Evolutionary conservation across 2,888 invertebrate species (phyloP).

Genomic region (Salticus scenicus): DNA sequence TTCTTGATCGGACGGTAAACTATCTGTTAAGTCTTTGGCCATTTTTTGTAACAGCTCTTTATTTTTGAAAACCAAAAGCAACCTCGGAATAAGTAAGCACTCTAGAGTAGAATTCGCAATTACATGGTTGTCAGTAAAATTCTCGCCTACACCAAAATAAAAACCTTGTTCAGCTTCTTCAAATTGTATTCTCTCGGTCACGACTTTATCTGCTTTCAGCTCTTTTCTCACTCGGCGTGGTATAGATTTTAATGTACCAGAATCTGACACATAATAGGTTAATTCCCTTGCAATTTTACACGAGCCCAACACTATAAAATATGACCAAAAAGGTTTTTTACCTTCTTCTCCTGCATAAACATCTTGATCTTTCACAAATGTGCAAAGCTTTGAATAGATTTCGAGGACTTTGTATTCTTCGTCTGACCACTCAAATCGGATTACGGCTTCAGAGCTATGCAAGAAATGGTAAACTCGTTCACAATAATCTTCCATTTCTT

Average conservation of each 20-base stretch:
- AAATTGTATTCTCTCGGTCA: slow-evolving; percentile 34
- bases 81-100: slow-evolving; percentile 20
- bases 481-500: background rate
- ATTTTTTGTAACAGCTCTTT: slow-evolving; percentile 23
- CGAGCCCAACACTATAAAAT: slow-evolving; percentile 25
- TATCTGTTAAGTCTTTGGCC: slow-evolving; percentile 6
- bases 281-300: slow-evolving; percentile 31
- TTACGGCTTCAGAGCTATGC: background rate
- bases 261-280: background rate
- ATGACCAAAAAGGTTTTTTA: slow-evolving; percentile 24
- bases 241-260: background rate
- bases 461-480: background rate
- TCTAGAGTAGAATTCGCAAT: slow-evolving; percentile 30
- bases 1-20: slow-evolving; percentile 37
- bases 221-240: background rate
- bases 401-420: slow-evolving; percentile 35
- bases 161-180: slow-evolving; percentile 25
- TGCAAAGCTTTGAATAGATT: slow-evolving; percentile 4
- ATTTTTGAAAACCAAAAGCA: slow-evolving; percentile 44
- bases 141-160: slow-evolving; percentile 46
- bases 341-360: slow-evolving; percentile 12
- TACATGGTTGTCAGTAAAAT: slow-evolving; percentile 26
- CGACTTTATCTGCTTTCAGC: background rate
- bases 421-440: slow-evolving; percentile 22
- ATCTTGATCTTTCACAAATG: slow-evolving; percentile 13